Evolutionary conservation across 1,140 invertebrate species (phyloP).

Genomic region (Drosophila pruinosa): DNA sequence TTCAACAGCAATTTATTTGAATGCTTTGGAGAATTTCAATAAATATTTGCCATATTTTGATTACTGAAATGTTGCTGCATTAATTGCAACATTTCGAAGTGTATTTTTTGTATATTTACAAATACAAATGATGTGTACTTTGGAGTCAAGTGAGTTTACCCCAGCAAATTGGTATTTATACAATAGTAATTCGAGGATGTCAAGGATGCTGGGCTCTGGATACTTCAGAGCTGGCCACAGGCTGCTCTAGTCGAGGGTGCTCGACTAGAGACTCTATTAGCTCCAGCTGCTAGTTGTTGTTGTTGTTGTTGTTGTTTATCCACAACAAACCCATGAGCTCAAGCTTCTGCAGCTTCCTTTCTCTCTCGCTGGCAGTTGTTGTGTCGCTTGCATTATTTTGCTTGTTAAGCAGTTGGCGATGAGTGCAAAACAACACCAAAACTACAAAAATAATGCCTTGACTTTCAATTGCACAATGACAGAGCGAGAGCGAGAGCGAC

Average conservation of each 20-base stretch:
- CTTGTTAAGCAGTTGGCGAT: slow-evolving; percentile 71
- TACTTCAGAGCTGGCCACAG: background rate
- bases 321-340: background rate
- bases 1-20: too few relatives aligned
- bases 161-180: background rate
- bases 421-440: slow-evolving; percentile 56
- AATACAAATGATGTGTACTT: too few relatives aligned
- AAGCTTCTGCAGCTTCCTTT: background rate
- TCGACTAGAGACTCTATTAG: background rate
- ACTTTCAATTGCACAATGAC: slow-evolving; percentile 65
- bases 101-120: too few relatives aligned
- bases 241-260: background rate
- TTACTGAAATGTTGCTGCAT: too few relatives aligned
- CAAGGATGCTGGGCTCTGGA: background rate
- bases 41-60: too few relatives aligned
- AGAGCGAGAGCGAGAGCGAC: slow-evolving; percentile 15
- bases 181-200: background rate
- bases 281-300: slow-evolving; percentile 7
- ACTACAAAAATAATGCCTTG: slow-evolving; percentile 60
- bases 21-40: too few relatives aligned
- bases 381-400: slow-evolving; percentile 61
- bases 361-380: background rate
- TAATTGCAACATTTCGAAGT: too few relatives aligned
- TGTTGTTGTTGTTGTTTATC: background rate
- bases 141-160: background rate